A percentile compares a stretch with the other conserved stretches of the same genome.
phyloP scores from a whole-genome alignment of 2,888 invertebrate genomes.

The Dinocampus coccinellae region DNA sequence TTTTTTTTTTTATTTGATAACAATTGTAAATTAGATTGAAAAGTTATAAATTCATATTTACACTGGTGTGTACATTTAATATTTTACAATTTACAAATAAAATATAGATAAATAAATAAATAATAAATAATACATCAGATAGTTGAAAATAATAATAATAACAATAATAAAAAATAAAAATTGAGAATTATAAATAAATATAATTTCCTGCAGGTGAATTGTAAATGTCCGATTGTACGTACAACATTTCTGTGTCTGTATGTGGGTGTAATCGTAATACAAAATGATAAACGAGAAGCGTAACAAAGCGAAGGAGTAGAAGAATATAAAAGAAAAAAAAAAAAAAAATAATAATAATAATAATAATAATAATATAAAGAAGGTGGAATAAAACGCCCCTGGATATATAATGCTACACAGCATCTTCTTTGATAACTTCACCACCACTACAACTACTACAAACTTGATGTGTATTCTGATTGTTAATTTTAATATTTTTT shows the following conservation, averaged over 20 bases:
- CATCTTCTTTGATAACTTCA: conserved; percentile 31
- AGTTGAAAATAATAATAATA: conserved; percentile 3
- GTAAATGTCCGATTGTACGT: conserved; percentile 11
- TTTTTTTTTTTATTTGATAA: background rate
- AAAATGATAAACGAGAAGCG: conserved; percentile 40
- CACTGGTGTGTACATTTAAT: background rate
- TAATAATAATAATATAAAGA: conserved; percentile 8
- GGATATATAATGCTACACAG: conserved; percentile 6
- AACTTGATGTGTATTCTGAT: conserved; percentile 2
- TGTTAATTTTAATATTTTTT: conserved; percentile 5
- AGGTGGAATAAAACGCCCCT: conserved; percentile 22
- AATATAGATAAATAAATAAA: too few relatives aligned
- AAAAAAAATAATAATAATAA: too few relatives aligned
- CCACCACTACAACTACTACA: too few relatives aligned
- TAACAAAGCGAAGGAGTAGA: conserved; percentile 25
- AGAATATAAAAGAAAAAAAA: too few relatives aligned
- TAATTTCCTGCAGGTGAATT: conserved; percentile 37
- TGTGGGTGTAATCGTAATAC: conserved; percentile 39
- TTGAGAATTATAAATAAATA: background rate
- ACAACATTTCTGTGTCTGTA: background rate
- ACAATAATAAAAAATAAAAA: background rate
- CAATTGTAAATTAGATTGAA: conserved; percentile 8
- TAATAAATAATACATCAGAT: too few relatives aligned
- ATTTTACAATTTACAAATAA: too few relatives aligned
- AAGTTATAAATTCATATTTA: background rate